Conservation (phyloP, 2,888 invertebrate species). For the Geotrupes spiniger region DNA sequence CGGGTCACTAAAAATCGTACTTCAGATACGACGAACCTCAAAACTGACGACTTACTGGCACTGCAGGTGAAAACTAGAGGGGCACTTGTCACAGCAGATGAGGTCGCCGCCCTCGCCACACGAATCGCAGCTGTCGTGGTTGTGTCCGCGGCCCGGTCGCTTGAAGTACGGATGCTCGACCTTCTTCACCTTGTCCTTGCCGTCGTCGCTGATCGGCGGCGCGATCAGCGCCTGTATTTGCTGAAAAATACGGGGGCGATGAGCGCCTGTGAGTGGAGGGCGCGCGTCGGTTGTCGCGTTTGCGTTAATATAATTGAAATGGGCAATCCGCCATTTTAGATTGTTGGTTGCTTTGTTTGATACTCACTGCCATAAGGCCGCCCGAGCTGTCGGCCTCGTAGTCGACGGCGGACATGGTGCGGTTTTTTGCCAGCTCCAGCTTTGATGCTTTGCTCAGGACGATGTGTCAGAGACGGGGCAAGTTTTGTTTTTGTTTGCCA, state of each 20-base stretch:
- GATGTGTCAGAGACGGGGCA: no score
- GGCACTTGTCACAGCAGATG: constrained; percentile 93
- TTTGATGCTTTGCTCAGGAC: no score
- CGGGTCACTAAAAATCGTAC: constrained; percentile 69
- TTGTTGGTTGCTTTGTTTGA: background rate
- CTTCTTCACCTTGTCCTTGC: constrained; percentile 56
- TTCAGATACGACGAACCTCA: no score
- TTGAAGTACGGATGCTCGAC: constrained; percentile 78
- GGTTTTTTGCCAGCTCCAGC: background rate
- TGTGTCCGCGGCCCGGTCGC: constrained; percentile 83
- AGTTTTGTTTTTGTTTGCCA: no score
- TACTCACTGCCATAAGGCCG: constrained; percentile 83
- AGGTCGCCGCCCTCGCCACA: constrained; percentile 94
- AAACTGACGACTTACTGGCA: constrained; percentile 75
- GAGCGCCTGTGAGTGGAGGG: constrained; percentile 4
- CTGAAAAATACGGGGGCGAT: constrained; percentile 51
- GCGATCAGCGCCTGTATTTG: constrained; percentile 86
- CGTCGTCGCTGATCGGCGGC: constrained; percentile 78
- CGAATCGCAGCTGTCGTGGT: constrained; percentile 91
- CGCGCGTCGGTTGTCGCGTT: background rate
- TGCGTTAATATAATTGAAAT: no score
- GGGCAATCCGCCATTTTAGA: constrained; percentile 17
- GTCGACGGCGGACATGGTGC: constrained; percentile 60
- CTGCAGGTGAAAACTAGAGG: constrained; percentile 91
- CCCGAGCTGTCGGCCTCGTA: constrained; percentile 78